These are phyloP conservation scores for Drosophila nasuta DNA, from an alignment of 1,140 invertebrate species.

Conservation along the genomic window DNA sequence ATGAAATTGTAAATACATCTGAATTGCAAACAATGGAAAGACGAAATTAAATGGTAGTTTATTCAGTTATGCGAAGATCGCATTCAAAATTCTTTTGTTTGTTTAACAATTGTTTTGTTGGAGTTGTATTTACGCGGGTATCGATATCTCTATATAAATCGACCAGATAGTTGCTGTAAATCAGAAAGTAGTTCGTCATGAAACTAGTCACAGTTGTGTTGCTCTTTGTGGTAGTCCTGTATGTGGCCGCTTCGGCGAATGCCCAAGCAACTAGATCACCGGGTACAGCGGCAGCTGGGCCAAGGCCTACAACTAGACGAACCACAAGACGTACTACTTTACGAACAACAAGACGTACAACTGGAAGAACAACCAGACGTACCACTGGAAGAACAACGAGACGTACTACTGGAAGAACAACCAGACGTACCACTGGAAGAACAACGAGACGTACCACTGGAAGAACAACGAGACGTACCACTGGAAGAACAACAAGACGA, in stretches of 20 bases:
- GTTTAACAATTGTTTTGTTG: background rate
- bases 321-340: background rate
- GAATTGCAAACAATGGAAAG: background rate
- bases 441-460: too few species aligned
- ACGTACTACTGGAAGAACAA: background rate
- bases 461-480: background rate
- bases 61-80: background rate
- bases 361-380: background rate
- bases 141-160: background rate
- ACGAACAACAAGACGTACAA: background rate
- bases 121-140: background rate
- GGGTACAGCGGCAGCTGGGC: background rate
- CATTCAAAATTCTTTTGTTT: background rate
- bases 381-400: background rate
- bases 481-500: background rate
- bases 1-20: background rate
- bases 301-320: background rate
- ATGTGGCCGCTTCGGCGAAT: conserved; percentile 1
- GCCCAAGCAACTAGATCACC: background rate
- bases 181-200: conserved; percentile 7
- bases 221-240: conserved; percentile 1
- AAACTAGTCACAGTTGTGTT: conserved; percentile 1
- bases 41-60: background rate
- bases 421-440: background rate
- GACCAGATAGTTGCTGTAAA: background rate